A percentile compares a stretch with the other conserved stretches of the same genome.
phyloP scores from a whole-genome alignment of 2,888 invertebrate species.

The Alloscopus bannaensis region DNA sequence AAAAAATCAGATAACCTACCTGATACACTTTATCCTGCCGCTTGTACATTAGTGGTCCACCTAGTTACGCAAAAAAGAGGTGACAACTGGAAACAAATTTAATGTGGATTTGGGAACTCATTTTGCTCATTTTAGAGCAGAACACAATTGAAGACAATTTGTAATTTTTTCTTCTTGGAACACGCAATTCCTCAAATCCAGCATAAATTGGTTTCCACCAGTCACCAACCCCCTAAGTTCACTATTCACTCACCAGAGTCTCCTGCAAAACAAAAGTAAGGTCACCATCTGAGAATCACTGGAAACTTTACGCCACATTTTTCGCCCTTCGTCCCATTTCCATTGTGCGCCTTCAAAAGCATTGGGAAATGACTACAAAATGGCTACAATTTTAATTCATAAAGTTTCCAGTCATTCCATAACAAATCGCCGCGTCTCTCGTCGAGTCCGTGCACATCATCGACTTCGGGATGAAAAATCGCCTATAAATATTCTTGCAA shows the following conservation, averaged over 20 bases:
- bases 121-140: too few species aligned
- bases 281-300: conserved; percentile 16
- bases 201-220: conserved; percentile 48
- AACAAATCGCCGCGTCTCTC: conserved; percentile 71
- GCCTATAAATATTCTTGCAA: conserved; percentile 65
- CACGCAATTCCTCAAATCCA: too few species aligned
- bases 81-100: too few species aligned
- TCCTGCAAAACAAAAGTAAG: conserved; percentile 37
- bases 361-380: too few species aligned
- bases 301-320: conserved; percentile 13
- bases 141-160: too few species aligned
- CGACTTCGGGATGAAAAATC: conserved; percentile 68
- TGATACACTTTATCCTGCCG: conserved; percentile 69
- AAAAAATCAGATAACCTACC: conserved; percentile 54
- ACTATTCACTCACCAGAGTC: conserved; percentile 61
- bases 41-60: conserved; percentile 71
- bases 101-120: too few species aligned
- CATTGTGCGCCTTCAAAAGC: background rate
- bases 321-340: background rate
- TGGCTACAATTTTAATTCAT: background rate
- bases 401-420: conserved; percentile 67
- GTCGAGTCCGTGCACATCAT: conserved; percentile 73
- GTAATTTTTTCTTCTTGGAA: too few species aligned
- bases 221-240: background rate
- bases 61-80: too few species aligned